Percentiles rank a stretch among this genome's conserved stretches.
These are phyloP conservation scores for Pseudopleuronectes americanus DNA, from an alignment of 2,797 vertebrate genomes.

Conservation along the genomic window DNA sequence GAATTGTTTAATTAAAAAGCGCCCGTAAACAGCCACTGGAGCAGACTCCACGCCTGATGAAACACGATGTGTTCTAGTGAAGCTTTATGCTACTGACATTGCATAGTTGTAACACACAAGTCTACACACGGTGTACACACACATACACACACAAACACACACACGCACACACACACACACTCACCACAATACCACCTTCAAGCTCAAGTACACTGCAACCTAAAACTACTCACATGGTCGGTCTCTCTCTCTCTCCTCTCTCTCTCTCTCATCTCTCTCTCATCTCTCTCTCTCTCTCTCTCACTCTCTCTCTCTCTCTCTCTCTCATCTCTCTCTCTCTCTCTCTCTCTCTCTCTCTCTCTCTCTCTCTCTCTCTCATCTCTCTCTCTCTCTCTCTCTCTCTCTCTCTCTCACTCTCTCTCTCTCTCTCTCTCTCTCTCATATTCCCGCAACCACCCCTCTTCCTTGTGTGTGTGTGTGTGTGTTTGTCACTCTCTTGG, in stretches of 20 bases:
- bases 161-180: not conserved
- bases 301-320: no score
- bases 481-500: constrained; percentile 19
- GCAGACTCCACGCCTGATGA: not conserved
- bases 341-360: constrained; percentile 16
- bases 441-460: constrained; percentile 14
- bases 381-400: no score
- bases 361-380: no score
- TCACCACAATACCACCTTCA: constrained; percentile 9
- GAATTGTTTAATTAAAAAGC: constrained; percentile 4
- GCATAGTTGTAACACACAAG: constrained; percentile 4
- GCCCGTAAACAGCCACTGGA: constrained; percentile 3
- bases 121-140: not conserved
- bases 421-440: constrained; percentile 17
- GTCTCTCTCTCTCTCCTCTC: constrained; percentile 16
- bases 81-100: constrained; percentile 11
- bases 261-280: constrained; percentile 20
- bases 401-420: constrained; percentile 22
- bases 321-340: constrained; percentile 26
- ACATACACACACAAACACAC: no score
- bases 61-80: not conserved
- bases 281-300: constrained; percentile 18
- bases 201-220: constrained; percentile 34
- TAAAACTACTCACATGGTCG: constrained; percentile 30
- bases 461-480: constrained; percentile 6